Evolutionary conservation across 2,797 vertebrate species (phyloP).

Genomic region (Pagetopsis macropterus): DNA sequence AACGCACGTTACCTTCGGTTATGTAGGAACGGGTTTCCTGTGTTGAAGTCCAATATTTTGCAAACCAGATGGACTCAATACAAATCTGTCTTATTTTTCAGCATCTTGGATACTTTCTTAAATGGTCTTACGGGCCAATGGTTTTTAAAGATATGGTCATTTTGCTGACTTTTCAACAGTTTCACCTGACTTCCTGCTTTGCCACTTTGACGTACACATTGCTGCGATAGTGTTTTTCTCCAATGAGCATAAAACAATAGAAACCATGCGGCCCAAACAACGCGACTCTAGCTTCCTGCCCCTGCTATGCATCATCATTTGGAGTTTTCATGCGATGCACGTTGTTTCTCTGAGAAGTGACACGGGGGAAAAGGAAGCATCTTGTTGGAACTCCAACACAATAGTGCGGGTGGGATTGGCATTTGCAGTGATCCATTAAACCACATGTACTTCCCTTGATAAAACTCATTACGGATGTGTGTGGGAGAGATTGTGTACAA

Average conservation of each 20-base stretch:
- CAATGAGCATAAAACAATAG: too few species aligned
- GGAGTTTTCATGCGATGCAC: constrained; percentile 23
- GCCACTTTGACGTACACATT: background rate
- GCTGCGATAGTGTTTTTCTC: too few species aligned
- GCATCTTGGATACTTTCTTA: too few species aligned
- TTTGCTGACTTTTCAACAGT: too few species aligned
- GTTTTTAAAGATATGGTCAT: too few species aligned
- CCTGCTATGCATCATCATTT: constrained; percentile 46
- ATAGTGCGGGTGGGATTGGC: constrained; percentile 56
- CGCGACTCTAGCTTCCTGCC: constrained; percentile 30
- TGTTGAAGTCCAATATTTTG: background rate
- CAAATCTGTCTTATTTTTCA: too few species aligned
- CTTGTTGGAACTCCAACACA: constrained; percentile 54
- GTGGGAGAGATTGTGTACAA: constrained; percentile 48
- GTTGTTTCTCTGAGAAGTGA: constrained; percentile 29
- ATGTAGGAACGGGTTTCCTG: background rate
- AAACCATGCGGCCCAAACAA: too few species aligned
- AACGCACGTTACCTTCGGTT: background rate
- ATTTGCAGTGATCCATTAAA: constrained; percentile 73
- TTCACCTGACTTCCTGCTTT: background rate
- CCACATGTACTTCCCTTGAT: constrained; percentile 73
- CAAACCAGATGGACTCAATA: too few species aligned
- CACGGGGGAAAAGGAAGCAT: constrained; percentile 42
- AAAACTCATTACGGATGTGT: constrained; percentile 70
- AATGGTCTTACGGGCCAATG: too few species aligned